Evolutionary conservation across 2,888 invertebrate species (phyloP).

Genomic region (Philereme transversata): DNA sequence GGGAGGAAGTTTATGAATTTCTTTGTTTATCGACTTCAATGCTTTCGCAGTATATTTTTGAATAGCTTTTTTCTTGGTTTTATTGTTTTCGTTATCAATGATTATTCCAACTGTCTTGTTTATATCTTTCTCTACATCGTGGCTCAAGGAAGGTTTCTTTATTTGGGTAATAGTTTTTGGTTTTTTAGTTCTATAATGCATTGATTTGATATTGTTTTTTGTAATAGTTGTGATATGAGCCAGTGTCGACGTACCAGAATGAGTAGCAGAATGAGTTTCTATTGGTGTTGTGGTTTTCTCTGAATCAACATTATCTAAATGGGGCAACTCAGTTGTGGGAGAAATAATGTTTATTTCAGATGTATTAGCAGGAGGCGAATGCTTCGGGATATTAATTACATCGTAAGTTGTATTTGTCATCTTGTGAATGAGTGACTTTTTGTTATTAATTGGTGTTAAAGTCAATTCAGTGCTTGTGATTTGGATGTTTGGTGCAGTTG

Average conservation of each 20-base stretch:
- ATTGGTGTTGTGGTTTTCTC: constrained; percentile 17
- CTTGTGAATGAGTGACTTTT: constrained; percentile 16
- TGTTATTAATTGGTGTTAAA: constrained; percentile 4
- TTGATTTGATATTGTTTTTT: constrained; percentile 69
- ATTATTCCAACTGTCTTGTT: constrained; percentile 44
- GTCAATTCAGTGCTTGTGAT: constrained; percentile 6
- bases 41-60: constrained; percentile 60
- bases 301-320: constrained; percentile 10
- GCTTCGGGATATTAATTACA: constrained; percentile 8
- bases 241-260: constrained; percentile 42
- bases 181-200: constrained; percentile 74
- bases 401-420: constrained; percentile 15
- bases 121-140: constrained; percentile 44
- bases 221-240: constrained; percentile 71
- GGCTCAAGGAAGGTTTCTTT: constrained; percentile 58
- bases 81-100: constrained; percentile 50
- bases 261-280: constrained; percentile 17
- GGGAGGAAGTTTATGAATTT: constrained; percentile 77
- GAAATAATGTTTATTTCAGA: not conserved
- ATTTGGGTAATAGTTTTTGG: constrained; percentile 70
- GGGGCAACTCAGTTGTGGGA: constrained; percentile 8
- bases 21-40: constrained; percentile 78
- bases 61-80: constrained; percentile 58
- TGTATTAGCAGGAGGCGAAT: not conserved
- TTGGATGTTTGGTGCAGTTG: constrained; percentile 10